Conservation (phyloP, 2,797 vertebrate species). For the Melanitta fusca region DNA sequence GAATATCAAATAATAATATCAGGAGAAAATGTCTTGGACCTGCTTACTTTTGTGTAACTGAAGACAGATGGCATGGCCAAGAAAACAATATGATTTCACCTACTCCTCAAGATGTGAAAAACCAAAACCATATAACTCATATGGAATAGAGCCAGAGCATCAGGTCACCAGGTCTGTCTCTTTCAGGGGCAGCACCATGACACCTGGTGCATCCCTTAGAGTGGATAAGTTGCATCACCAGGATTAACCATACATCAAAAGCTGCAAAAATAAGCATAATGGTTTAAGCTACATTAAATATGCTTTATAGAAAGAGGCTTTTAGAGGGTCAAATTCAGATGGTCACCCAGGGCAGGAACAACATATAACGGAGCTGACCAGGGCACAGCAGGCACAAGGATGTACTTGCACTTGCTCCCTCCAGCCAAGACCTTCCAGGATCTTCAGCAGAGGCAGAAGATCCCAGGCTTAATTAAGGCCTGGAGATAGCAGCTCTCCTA, state of each 20-base stretch:
- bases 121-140: neutral
- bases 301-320: neutral
- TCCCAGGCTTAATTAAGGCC: neutral
- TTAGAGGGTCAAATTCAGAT: neutral
- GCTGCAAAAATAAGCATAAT: neutral
- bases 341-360: neutral
- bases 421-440: neutral
- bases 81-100: slow-evolving; percentile 25
- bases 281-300: neutral
- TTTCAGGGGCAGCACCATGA: neutral
- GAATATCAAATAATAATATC: slow-evolving; percentile 24
- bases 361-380: neutral
- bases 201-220: neutral
- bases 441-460: neutral
- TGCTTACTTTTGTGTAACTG: neutral
- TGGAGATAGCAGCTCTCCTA: neutral
- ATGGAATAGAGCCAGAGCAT: neutral
- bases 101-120: neutral
- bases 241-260: neutral
- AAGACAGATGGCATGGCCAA: neutral
- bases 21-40: neutral
- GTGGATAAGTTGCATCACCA: neutral
- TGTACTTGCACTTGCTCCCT: neutral
- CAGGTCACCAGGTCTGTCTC: neutral
- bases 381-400: neutral